phyloP scores from a whole-genome alignment of 2,797 vertebrate species.

The Eospalax fontanierii region DNA sequence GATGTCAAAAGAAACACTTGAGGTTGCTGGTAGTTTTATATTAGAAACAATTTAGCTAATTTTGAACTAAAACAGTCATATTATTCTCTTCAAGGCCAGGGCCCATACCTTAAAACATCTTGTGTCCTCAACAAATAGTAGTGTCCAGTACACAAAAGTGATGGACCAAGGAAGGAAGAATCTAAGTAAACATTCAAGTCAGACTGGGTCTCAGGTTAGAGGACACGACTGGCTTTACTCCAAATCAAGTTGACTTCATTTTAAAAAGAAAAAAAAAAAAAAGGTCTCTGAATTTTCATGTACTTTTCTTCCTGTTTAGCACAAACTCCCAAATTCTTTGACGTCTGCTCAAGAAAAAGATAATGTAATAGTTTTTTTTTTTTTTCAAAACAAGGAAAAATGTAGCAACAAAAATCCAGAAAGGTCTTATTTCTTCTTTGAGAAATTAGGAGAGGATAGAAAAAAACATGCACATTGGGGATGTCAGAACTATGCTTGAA shows the following conservation, averaged over 20 bases:
- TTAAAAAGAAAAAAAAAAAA: slow-evolving; percentile 40
- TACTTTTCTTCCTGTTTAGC: slow-evolving; percentile 47
- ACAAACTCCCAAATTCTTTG: slow-evolving; percentile 31
- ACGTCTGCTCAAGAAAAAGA: slow-evolving; percentile 45
- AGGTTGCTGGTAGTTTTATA: slow-evolving; percentile 40
- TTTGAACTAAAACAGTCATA: slow-evolving; percentile 49
- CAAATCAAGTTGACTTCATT: slow-evolving; percentile 44
- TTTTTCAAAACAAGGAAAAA: neutral
- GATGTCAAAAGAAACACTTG: slow-evolving; percentile 43
- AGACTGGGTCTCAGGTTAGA: neutral
- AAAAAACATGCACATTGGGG: neutral
- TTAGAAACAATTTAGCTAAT: neutral
- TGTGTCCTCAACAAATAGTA: neutral
- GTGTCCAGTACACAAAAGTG: neutral
- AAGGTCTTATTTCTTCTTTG: slow-evolving; percentile 13
- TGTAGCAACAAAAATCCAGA: slow-evolving; percentile 41
- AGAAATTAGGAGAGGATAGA: slow-evolving; percentile 35
- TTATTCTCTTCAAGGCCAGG: slow-evolving; percentile 40
- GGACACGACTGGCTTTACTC: slow-evolving; percentile 21
- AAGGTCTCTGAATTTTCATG: neutral
- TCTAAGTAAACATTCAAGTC: slow-evolving; percentile 18
- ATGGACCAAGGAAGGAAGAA: neutral
- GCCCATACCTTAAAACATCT: slow-evolving; percentile 25
- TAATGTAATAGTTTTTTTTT: neutral
- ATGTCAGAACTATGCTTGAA: neutral